Base-by-base conservation (phyloP, 1,140 invertebrate species). In the Polyergus mexicanus region DNA sequence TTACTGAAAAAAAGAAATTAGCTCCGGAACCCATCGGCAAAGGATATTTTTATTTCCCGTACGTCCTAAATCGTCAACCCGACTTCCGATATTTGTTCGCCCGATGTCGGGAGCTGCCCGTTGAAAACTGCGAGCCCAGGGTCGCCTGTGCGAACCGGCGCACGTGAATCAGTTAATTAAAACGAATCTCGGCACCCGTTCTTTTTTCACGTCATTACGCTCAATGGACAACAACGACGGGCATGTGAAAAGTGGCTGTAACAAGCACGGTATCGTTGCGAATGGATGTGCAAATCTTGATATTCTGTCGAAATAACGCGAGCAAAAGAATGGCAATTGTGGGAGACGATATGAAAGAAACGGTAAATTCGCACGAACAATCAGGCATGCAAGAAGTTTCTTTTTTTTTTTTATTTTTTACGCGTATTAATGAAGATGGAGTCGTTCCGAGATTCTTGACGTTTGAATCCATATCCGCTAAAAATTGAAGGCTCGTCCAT, bases 231-330 rank as follows among this genome's bases (percentile, higher is more conserved):
- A 77, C 13, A 69, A 84, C 80, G 62, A 32, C 65, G 51, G 28
- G 85, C 80, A 41, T 28, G 54, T 86, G 85, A 76, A 58, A 84
- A 86, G 51, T 62, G 47, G 62, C n/a, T 3, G 80, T 86, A 86
- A 86, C 85, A 72, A 69, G 41, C 41, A 32, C 28, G 11, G n/a
- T 69, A 65, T 32, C 51, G 56, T 54, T 28, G 16, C 1, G 25
- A 76, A 78, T 58, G 68, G 85, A 69, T 38, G 56, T 65, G 83
- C 72, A 78, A 85, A 87, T 87, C 83, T 74, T 85, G 47, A 63
- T 85, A 85, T 87, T 87, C 41, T 41, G 8, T 13, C 25, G n/a
- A 38, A 58, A 51, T 84, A 83, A 84, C 44, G 66, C 22, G 22
- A 35, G 28, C 19, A 8, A 5, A 41, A 41, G n/a, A 35, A 28